phyloP scores from a whole-genome alignment of 2,888 invertebrate genomes.

The Drosophila niveifrons region DNA sequence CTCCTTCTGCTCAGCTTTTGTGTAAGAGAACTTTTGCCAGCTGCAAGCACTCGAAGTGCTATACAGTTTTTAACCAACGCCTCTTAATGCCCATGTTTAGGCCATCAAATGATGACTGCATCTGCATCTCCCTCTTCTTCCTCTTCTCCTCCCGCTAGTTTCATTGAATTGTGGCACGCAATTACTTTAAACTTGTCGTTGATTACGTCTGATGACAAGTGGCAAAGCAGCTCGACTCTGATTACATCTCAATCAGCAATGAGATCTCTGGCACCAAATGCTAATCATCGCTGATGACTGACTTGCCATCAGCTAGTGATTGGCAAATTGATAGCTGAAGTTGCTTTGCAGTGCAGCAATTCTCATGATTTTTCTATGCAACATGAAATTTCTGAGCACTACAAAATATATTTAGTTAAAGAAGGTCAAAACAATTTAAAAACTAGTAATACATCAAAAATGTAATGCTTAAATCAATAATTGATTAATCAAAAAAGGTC shows the following conservation, averaged over 20 bases:
- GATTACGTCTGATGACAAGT: slow-evolving; percentile 18
- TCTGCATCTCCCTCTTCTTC: background rate
- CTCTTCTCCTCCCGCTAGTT: background rate
- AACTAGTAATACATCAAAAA: too few species aligned
- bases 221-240: background rate
- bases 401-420: too few species aligned
- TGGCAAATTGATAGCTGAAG: too few species aligned
- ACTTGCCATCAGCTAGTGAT: background rate
- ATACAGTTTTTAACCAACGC: slow-evolving; percentile 32
- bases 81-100: slow-evolving; percentile 47
- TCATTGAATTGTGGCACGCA: background rate
- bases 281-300: background rate
- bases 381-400: background rate
- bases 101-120: slow-evolving; percentile 35
- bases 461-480: too few species aligned
- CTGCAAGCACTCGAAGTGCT: slow-evolving; percentile 17
- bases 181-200: slow-evolving; percentile 20
- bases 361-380: background rate
- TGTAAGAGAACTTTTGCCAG: slow-evolving; percentile 28
- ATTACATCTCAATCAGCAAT: slow-evolving; percentile 13
- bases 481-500: too few species aligned
- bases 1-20: slow-evolving; percentile 9
- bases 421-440: too few species aligned
- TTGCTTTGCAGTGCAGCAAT: background rate
- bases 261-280: background rate